Base-by-base conservation (phyloP, 2,888 invertebrate genomes). In the Therioaphis trifolii region DNA sequence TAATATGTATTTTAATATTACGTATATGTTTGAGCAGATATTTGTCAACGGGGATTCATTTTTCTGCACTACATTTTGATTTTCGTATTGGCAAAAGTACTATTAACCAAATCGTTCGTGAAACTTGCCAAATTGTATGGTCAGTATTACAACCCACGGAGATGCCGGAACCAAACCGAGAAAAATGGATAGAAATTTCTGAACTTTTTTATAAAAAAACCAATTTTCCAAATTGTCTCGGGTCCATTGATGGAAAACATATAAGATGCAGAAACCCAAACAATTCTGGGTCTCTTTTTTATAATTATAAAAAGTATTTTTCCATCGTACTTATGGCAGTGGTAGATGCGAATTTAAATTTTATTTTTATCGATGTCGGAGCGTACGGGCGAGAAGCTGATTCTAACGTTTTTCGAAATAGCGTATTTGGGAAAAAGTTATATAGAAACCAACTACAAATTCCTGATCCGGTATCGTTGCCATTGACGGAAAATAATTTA, bases 301-400 rank as follows among this genome's bases (percentile, higher is more conserved):
- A 18, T 46, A 77, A 66, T 21, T 77, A 61, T 40, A 77, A 77
- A 77, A 58, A 77, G 18, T 77, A 58, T 18, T 77, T 77, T 46
- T 77, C 66, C 4, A 43, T 77, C 2, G 35, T 77, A 9, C 29
- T 84, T 68, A 35, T 75, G 49, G 76, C 63, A 58, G 52, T 84
- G 40, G 84, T 75, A 35, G 84, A 84, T 63, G 84, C 63, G 11
- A 63, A 84, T 35, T 58, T 79, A n/a, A 55, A 49, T 55, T 84
- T 77, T 11, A 40, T 76, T 29, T 40, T 61, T 35, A 61, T 74
- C 43, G 84, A 84, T 63, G 52, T 84, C 9, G 84, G 84, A 58
- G 49, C 61, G 7, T 66, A 66, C 18, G 46, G 77, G 2, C n/a
- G 29, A 63, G 61, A 63, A 21, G 43, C 52, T 1, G 84, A 84